These are phyloP conservation scores for Pristis pectinata DNA, from an alignment of 2,797 vertebrate species.

Conservation along the genomic window DNA sequence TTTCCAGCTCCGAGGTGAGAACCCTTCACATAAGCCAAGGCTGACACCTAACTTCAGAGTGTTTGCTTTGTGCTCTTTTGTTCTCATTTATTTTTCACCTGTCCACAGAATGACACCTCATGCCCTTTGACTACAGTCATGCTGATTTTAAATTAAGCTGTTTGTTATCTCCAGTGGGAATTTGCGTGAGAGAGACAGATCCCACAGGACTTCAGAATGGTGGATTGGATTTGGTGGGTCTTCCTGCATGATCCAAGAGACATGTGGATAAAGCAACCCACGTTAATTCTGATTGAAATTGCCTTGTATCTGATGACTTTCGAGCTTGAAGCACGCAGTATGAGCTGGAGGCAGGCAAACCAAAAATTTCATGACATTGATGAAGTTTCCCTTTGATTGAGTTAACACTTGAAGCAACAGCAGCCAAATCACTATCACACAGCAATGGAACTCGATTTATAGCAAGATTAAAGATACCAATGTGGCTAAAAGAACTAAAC, in stretches of 20 bases:
- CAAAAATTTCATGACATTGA: background rate
- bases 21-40: background rate
- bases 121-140: background rate
- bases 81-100: background rate
- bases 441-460: background rate
- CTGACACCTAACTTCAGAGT: background rate
- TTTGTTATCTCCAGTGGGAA: background rate
- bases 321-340: background rate
- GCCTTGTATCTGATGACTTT: background rate
- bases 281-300: background rate
- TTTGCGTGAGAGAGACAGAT: background rate
- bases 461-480: background rate
- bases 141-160: background rate
- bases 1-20: background rate
- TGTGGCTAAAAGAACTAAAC: background rate
- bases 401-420: background rate
- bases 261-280: background rate
- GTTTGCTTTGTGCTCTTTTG: background rate
- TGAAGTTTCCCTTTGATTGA: background rate
- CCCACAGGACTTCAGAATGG: background rate
- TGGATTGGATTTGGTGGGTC: background rate
- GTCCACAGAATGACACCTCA: background rate
- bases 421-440: background rate
- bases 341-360: slow-evolving; percentile 12
- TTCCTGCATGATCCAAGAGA: background rate